Base-by-base conservation (phyloP, 2,797 vertebrate genomes). In the Botia almorhae region DNA sequence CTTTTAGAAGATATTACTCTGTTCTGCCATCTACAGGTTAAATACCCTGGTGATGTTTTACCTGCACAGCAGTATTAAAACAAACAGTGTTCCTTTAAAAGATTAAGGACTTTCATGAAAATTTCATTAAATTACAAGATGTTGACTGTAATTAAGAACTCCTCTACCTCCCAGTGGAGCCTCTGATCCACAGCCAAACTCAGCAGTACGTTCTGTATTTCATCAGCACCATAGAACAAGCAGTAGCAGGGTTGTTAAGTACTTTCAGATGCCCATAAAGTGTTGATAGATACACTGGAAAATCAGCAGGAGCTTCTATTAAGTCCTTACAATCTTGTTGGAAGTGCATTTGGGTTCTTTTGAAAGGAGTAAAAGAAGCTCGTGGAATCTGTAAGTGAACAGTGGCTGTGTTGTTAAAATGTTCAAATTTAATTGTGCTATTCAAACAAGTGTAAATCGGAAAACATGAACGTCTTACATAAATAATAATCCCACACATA, bases 231-330 rank as follows among this genome's bases (percentile, higher is more conserved):
- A 17, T 46, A 16, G 33, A 58, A 60, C 10, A 51, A 76, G 76
- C 70, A 29, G 82, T 75, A 72, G 71, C 64, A 43, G 53, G 39
- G 64, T 58, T 39, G 16, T 50, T 88, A 89, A 92, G 78, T 88
- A 88, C 74, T 91, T 85, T 87, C 91, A 89, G 91, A 89, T 91
- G 87, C 80, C 84, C 72, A 81, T 90, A 86, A 89, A 90, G 81
- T 60, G 67, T 81, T 13, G 72, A 70, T 81, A 78, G 71, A 56
- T 82, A 69, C 70, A 73, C 33, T 36, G 75, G 71, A 88, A 76
- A 78, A 64, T 50, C 85, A 86, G 84, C 86, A 84, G 85, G 86
- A 85, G 67, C 48, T 69, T 82, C 77, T 71, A 61, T 78, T 65
- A 48, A 75, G 55, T 56, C 2, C 60, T 48, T 33, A 60, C 17